A percentile compares a stretch with the other conserved stretches of the same genome.
Conservation (phyloP, 2,797 vertebrate genomes). For the Scolopax bukidnonensis region DNA sequence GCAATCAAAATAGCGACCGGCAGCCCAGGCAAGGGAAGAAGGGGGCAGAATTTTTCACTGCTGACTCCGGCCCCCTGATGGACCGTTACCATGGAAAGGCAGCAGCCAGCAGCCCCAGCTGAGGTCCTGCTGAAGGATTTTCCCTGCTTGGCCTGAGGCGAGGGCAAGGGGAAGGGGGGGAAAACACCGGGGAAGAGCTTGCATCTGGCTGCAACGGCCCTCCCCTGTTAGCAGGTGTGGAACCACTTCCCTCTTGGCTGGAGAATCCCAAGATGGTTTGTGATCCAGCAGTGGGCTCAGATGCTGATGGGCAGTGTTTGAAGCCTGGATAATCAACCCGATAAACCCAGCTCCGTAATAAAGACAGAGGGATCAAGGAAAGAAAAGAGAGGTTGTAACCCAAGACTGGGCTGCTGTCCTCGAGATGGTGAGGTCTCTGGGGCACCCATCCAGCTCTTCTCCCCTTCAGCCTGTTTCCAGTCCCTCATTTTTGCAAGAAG, state of each 20-base stretch:
- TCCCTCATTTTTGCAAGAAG: constrained; percentile 2
- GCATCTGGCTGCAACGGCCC: neutral
- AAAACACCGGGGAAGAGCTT: neutral
- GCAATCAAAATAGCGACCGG: constrained; percentile 10
- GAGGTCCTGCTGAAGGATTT: constrained; percentile 61
- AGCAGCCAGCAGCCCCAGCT: constrained; percentile 46
- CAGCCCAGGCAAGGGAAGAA: neutral
- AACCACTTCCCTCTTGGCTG: constrained; percentile 27
- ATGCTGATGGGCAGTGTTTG: neutral
- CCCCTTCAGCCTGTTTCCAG: constrained; percentile 13
- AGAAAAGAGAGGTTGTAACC: neutral
- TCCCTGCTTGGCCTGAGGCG: constrained; percentile 61
- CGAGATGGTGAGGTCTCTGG: neutral
- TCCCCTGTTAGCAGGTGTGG: constrained; percentile 20
- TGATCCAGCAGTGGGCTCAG: neutral
- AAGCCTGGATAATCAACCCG: neutral
- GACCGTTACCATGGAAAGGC: constrained; percentile 64
- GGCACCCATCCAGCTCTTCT: constrained; percentile 14
- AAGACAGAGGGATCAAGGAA: neutral
- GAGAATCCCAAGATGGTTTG: constrained; percentile 17
- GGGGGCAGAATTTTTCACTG: neutral
- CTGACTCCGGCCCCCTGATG: constrained; percentile 43
- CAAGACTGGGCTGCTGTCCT: neutral
- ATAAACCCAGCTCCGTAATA: neutral
- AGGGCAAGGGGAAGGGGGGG: constrained; percentile 7